A percentile compares a stretch with the other conserved stretches of the same genome.
Evolutionary conservation across 2,113 vertebrate species (phyloP).

Genomic region (Picathartes gymnocephalus): DNA sequence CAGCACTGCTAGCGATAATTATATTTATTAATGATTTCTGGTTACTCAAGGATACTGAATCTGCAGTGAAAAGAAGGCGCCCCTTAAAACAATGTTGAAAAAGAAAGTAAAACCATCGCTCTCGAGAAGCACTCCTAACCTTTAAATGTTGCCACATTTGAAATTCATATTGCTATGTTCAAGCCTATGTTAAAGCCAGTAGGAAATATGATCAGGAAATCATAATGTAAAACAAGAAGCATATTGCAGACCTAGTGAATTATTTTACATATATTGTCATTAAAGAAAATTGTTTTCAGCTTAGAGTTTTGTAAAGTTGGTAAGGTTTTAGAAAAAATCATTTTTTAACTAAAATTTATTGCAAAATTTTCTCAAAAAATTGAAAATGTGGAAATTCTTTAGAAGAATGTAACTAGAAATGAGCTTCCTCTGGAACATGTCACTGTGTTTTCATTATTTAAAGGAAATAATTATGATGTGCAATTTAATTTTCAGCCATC

Average conservation of each 20-base stretch:
- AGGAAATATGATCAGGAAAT: not conserved
- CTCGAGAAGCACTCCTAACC: not conserved
- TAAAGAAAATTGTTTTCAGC: not conserved
- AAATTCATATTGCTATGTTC: not conserved
- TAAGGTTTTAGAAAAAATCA: not conserved
- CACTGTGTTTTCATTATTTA: not conserved
- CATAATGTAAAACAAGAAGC: not conserved
- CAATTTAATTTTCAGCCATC: not conserved
- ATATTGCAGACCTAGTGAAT: not conserved
- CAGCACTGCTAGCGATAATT: not conserved
- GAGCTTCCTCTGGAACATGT: not conserved
- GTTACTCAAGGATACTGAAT: not conserved
- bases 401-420: not conserved
- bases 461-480: not conserved
- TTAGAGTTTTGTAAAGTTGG: not conserved
- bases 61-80: not conserved
- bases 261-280: not conserved
- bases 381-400: not conserved
- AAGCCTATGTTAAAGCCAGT: not conserved
- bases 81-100: not conserved
- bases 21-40: constrained; percentile 11
- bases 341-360: not conserved
- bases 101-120: not conserved
- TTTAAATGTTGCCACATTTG: not conserved
- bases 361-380: not conserved